Conservation (phyloP, 2,797 vertebrate genomes). For the Neosilurus mollespiculum region DNA sequence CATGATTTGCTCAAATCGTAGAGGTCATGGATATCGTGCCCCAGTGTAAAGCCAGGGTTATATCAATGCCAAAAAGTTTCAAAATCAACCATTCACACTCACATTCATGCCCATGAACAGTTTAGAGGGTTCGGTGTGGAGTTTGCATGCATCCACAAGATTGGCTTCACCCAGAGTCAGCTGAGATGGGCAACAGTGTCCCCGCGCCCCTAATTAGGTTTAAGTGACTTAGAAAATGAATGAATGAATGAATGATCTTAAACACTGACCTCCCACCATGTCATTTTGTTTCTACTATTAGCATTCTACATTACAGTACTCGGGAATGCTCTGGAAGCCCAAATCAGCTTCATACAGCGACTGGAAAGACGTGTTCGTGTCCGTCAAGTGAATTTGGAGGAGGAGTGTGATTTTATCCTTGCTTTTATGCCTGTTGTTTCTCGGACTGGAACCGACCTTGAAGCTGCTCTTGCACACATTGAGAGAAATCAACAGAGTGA, state of each 20-base stretch:
- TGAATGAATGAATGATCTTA: neutral
- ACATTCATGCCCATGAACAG: no score
- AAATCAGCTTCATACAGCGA: neutral
- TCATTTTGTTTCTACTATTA: neutral
- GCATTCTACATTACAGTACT: neutral
- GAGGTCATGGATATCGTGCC: no score
- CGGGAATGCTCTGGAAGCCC: neutral
- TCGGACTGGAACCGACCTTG: slow-evolving; percentile 20
- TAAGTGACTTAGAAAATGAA: no score
- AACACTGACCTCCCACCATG: neutral
- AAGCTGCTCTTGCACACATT: neutral
- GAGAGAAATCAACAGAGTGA: neutral
- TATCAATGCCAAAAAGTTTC: no score
- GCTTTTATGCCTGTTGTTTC: neutral
- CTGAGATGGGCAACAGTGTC: no score
- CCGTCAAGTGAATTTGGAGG: neutral
- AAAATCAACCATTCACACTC: no score
- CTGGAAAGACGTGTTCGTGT: neutral
- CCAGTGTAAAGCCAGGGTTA: no score
- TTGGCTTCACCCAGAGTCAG: no score
- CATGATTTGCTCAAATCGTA: no score
- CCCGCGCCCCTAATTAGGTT: no score
- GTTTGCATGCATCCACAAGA: no score
- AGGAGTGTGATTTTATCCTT: neutral
- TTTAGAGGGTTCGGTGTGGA: no score